Conservation (phyloP, 2,113 vertebrate genomes). For the Limnothrissa miodon region DNA sequence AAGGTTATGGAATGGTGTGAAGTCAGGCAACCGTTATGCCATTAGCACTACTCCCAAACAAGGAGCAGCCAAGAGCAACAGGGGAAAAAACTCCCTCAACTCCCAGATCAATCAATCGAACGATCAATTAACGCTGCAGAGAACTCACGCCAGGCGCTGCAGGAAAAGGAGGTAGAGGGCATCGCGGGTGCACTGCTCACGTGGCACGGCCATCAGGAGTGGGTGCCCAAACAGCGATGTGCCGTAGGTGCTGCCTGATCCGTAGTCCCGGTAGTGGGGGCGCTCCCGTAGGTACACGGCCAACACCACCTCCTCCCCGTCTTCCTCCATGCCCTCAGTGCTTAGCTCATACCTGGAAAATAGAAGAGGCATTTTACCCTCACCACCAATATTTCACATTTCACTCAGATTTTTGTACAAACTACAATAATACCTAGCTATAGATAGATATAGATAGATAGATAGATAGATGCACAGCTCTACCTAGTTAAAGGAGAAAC, state of each 20-base stretch:
- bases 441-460: too few species aligned
- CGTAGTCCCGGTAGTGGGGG: conserved; percentile 75
- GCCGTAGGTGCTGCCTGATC: conserved; percentile 71
- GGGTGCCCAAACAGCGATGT: conserved; percentile 85
- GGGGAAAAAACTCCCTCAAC: too few species aligned
- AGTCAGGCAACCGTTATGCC: too few species aligned
- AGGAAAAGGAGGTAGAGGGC: conserved; percentile 77
- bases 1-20: too few species aligned
- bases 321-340: conserved; percentile 56
- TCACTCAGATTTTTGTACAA: background rate
- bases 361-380: background rate
- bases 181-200: conserved; percentile 72
- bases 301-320: conserved; percentile 74
- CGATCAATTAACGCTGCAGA: too few species aligned
- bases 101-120: too few species aligned
- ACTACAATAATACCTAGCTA: too few species aligned
- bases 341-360: conserved; percentile 77
- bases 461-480: too few species aligned
- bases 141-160: conserved; percentile 78
- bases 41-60: too few species aligned
- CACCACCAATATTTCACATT: background rate
- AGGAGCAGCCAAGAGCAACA: too few species aligned
- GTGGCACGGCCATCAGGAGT: conserved; percentile 75
- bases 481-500: too few species aligned
- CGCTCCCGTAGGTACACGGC: conserved; percentile 83